A percentile compares a stretch with the other conserved stretches of the same genome.
Evolutionary conservation across 2,113 vertebrate species (phyloP).

Genomic region (Platysternon megacephalum): DNA sequence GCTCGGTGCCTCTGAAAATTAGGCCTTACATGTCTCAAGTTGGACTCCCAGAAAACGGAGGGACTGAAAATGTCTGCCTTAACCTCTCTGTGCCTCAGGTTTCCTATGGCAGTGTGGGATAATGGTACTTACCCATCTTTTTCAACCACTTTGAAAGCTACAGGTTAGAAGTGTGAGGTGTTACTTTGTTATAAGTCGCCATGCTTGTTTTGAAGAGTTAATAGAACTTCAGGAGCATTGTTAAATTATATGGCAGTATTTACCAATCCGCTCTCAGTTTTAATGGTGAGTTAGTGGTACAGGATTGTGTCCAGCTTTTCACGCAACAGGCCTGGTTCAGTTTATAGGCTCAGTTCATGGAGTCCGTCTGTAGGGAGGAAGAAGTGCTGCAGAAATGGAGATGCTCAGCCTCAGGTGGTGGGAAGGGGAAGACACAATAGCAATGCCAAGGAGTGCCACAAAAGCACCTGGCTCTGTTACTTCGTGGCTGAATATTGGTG

Average conservation of each 20-base stretch:
- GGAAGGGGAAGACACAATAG: accelerated
- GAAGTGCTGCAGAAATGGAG: background rate
- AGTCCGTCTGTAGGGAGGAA: background rate
- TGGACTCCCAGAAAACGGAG: background rate
- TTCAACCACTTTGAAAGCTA: background rate
- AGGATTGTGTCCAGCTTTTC: background rate
- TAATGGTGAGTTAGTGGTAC: background rate
- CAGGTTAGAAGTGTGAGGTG: background rate
- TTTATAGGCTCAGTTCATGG: background rate
- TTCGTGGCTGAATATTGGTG: background rate
- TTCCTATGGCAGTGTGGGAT: background rate
- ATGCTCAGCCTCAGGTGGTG: background rate
- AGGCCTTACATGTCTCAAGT: background rate
- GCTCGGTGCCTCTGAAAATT: background rate
- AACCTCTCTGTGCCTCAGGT: background rate
- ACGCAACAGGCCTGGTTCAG: accelerated
- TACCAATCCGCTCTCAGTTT: background rate
- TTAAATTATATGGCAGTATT: background rate
- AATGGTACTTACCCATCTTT: background rate
- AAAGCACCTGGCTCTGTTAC: background rate
- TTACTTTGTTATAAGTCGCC: background rate
- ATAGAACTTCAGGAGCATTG: background rate
- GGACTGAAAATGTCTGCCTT: background rate
- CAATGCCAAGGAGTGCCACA: background rate
- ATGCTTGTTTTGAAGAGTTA: background rate